Base-by-base conservation (phyloP, 2,113 vertebrate genomes). In the Coryphaenoides rupestris region DNA sequence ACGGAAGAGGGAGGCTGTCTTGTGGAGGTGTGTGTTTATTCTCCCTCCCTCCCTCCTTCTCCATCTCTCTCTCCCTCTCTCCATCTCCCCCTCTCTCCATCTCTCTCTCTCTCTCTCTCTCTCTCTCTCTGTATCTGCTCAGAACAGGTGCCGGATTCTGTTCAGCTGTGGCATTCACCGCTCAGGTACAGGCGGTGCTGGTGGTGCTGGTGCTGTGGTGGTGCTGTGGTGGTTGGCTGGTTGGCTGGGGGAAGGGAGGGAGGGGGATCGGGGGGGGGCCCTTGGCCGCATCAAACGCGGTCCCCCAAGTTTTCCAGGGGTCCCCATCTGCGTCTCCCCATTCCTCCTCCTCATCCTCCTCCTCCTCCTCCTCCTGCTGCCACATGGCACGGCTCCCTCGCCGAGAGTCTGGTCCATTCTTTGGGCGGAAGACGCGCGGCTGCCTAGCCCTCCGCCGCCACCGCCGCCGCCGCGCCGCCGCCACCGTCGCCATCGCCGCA, bases 371-470 rank as follows among this genome's bases (percentile, higher is more conserved):
- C n/a, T n/a, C n/a, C n/a, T n/a, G n/a, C 79, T 88, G 89, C 86
- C 89, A 89, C 88, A 90, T 92, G 91, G 91, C 91, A 91, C 74
- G 72, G 70, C 81, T 91, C 91, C 91, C 89, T 88, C 74, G 72
- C 77, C 80, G 74, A 88, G 83, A 88, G 83, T 90, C 90, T 92
- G 91, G 80, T 92, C 91, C 88, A 92, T 92, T 92, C 90, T 92
- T 55, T 91, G 58, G 79, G 78, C n/a, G n/a, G n/a, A n/a, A n/a
- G n/a, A n/a, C n/a, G n/a, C n/a, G n/a, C n/a, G n/a, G n/a, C n/a
- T n/a, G n/a, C n/a, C n/a, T n/a, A n/a, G n/a, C n/a, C n/a, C n/a
- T n/a, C n/a, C n/a, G n/a, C n/a, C n/a, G n/a, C n/a, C n/a, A n/a
- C n/a, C n/a, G n/a, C 80, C 81, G 78, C 79, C 85, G 55, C 75